Base-by-base conservation (phyloP, 2,888 invertebrate species). In the Amaurobius ferox region DNA sequence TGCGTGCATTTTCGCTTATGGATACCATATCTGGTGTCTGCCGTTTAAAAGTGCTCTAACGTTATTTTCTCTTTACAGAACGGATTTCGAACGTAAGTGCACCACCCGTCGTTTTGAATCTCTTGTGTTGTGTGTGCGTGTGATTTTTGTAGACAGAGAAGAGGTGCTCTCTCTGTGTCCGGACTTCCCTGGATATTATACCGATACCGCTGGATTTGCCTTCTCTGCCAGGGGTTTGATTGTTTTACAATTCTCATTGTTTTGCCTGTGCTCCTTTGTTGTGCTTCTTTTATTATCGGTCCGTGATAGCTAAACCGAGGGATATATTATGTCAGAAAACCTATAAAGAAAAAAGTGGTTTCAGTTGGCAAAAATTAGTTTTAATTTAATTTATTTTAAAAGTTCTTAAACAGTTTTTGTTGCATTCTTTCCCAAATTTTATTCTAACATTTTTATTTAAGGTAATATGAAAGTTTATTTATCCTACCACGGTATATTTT, bases 61-160 rank as follows among this genome's bases (percentile, higher is more conserved):
- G 76, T 44, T 85, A 77, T 77, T 85, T 85, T 85, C 83, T 48
- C 72, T 78, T 78, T 67, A 85, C 83, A 85, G 83, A 85, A 72
- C 83, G 83, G 77, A 77, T 85, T 85, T 85, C 72, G 77, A 77
- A 85, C 83, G 83, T 85, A 77, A 85, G 83, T 85, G 77, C 61
- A 32, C 16, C 35, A 62, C 77, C 55, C 68, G 77, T 72, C 40
- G 71, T 72, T 48, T 44, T 44, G 19, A 39, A 23, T 76, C 35
- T 29, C 77, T 71, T 1, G 61, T 76, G 29, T 64, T 66, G 28
- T 70, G 76, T 83, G 81, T 70, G 39, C 28, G 32, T 76, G 71
- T 66, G 26, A 19, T 16, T 30, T 7, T 7, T 35, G 40, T 40
- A 40, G 7, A 23, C 3, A 16, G 35, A 30, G 32, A 35, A n/a